These are phyloP conservation scores for Diglossa brunneiventris DNA, from an alignment of 2,113 vertebrate species.

Conservation along the genomic window DNA sequence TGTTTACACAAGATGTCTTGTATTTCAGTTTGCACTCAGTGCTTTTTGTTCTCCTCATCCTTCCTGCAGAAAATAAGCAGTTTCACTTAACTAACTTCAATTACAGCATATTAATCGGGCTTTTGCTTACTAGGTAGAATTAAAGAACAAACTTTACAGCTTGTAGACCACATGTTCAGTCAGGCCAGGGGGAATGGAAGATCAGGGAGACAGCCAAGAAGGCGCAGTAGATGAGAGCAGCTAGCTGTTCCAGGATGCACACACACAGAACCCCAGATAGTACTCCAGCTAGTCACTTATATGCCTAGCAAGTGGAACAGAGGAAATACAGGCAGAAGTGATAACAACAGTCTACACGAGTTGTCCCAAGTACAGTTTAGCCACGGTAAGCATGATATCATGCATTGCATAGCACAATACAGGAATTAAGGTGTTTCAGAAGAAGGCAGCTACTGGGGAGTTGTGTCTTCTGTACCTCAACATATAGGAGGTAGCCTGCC, in stretches of 20 bases:
- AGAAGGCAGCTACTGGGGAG: background rate
- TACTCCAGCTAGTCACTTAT: background rate
- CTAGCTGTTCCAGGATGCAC: background rate
- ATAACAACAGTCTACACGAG: background rate
- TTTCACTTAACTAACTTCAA: background rate
- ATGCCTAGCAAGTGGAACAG: background rate
- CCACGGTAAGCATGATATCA: accelerated
- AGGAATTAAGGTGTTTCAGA: background rate
- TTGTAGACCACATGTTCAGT: background rate
- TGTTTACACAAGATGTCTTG: background rate
- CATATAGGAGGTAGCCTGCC: background rate
- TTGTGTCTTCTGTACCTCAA: background rate
- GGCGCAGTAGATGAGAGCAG: background rate
- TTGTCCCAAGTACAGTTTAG: background rate
- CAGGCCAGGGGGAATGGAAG: background rate
- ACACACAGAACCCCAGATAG: background rate
- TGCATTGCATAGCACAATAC: background rate
- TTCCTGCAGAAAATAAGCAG: background rate
- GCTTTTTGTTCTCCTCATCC: background rate
- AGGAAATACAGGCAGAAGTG: background rate
- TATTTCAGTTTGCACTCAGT: background rate
- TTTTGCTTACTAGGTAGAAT: background rate
- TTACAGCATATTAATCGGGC: background rate
- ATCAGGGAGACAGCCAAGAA: background rate
- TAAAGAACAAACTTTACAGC: background rate